Evolutionary conservation across 2,797 vertebrate species (phyloP).

Genomic region (Kryptolebias ocellatus): DNA sequence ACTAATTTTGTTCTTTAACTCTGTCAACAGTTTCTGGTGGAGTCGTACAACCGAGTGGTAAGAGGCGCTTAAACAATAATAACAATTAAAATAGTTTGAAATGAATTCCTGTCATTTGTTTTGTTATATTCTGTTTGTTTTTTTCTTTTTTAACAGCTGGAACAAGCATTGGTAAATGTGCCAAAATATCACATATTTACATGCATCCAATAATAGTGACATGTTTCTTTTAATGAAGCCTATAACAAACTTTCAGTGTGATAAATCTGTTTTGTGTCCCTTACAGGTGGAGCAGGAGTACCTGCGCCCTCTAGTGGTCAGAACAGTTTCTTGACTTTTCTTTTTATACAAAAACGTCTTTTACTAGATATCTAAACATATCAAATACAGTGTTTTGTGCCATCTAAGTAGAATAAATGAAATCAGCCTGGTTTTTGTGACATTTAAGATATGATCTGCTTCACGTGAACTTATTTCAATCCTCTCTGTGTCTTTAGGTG

Average conservation of each 20-base stretch:
- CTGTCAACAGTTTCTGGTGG: constrained; percentile 66
- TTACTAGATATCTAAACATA: no score
- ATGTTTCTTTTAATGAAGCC: background rate
- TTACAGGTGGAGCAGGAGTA: constrained; percentile 55
- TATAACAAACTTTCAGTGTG: background rate
- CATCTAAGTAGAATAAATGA: no score
- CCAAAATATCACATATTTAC: no score
- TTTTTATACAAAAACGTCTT: no score
- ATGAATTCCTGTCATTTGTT: background rate
- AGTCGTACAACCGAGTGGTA: constrained; percentile 71
- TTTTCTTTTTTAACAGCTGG: constrained; percentile 61
- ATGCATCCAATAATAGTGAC: background rate
- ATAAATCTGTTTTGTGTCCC: background rate
- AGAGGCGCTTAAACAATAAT: constrained; percentile 19
- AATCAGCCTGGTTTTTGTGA: no score
- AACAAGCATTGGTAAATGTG: constrained; percentile 71
- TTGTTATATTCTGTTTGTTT: constrained; percentile 11
- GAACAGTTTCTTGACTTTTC: background rate
- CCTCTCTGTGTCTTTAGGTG: constrained; percentile 40
- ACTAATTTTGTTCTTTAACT: background rate
- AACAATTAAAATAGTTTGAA: background rate
- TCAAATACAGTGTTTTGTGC: background rate
- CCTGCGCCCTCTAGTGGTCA: constrained; percentile 47
- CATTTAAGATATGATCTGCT: background rate
- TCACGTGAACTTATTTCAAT: background rate